These are phyloP conservation scores for Sterna hirundo DNA, from an alignment of 2,113 vertebrate genomes.

Conservation along the genomic window DNA sequence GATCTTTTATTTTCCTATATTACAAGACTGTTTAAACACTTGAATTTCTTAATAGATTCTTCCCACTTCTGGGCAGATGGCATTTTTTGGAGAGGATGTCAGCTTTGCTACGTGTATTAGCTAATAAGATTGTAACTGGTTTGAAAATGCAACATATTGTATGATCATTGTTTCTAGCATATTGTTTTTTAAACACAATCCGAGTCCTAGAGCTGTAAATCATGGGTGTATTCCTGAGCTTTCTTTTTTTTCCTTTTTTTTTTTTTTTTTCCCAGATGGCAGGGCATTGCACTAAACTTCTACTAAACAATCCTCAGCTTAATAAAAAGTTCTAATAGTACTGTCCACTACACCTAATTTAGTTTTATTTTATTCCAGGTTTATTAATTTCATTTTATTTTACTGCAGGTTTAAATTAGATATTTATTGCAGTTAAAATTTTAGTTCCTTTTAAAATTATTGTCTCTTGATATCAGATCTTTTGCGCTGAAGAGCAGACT, in stretches of 20 bases:
- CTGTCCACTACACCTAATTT: not conserved
- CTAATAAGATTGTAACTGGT: not conserved
- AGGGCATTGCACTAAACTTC: not conserved
- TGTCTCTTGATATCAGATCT: not conserved
- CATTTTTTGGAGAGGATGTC: not conserved
- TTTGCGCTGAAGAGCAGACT: not conserved
- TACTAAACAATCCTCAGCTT: not conserved
- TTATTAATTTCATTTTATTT: not conserved
- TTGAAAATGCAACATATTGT: not conserved
- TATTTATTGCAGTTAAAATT: not conserved
- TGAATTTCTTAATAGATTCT: not conserved
- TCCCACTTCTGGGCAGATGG: not conserved
- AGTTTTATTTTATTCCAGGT: not conserved
- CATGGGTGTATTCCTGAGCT: not conserved
- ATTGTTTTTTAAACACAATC: not conserved
- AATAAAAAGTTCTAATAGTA: not conserved
- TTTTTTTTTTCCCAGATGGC: not conserved
- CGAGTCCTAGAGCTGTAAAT: not conserved
- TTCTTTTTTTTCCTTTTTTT: not conserved
- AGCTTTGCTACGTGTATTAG: not conserved
- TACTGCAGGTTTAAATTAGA: not conserved
- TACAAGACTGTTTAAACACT: not conserved
- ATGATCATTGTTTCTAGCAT: not conserved
- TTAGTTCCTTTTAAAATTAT: not conserved
- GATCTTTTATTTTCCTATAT: not conserved